Evolutionary conservation across 2,113 vertebrate genomes (phyloP), one percentile per base, ranked within the genome.

Genomic region (Neofelis nebulosa): DNA sequence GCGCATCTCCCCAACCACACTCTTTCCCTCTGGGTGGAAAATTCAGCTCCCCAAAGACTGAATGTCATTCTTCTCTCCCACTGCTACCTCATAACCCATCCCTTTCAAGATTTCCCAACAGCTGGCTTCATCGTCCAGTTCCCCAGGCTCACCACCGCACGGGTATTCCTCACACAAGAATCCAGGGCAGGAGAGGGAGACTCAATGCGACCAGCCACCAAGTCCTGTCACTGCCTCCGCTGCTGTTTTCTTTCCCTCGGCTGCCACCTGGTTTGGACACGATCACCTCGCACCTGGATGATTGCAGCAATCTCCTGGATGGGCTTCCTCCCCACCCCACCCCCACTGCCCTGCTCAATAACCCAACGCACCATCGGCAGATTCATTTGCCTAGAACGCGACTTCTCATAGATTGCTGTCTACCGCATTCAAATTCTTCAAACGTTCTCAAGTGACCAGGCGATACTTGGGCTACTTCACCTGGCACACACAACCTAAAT

Each of bases 171-270:
- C 27, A 82, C 41, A 68, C 50, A 91, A 83, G 71, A 41, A 10
- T 21, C 0, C 0, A 31, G 19, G 89, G 7, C 16, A 29, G 13
- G 12, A 23, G 18, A 5, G 3, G 50, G 25, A 68, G 16, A 16
- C n/a, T 7, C 45, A 18, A 50, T 23, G 57, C 25, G 5, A 52
- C n/a, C 14, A n/a, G 41, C 50, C 4, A 29, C 45, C 33, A 21
- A 68, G 15, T 81, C 38, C 48, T 63, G 21, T 82, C 45, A 73
- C 41, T 25, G 9, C n/a, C 33, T 50, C 31, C 15, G 31, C 25
- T 10, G 10, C 1, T 2, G 5, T 15, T 29, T 45, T 27, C 33
- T 94, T 76, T 81, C 23, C 38, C n/a, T 48, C 0, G 0, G 55
- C n/a, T 6, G 19, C 76, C n/a, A 21, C 31, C 18, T 3, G 31